Base-by-base conservation (phyloP, 2,797 vertebrate genomes). In the Tachyglossus aculeatus region DNA sequence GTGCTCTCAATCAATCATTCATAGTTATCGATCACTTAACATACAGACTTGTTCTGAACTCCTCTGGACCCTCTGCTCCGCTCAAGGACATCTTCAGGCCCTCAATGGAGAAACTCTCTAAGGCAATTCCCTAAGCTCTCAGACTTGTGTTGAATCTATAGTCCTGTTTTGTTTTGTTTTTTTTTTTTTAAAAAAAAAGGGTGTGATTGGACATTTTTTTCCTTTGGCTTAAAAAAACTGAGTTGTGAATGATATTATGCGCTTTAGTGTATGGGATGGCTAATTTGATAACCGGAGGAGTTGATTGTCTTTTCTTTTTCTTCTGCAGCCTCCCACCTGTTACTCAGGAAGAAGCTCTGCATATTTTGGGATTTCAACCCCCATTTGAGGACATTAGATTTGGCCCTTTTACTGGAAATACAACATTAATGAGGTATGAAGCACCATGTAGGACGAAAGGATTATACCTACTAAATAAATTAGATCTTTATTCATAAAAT, bases 381-480 rank as follows among this genome's bases (percentile, higher is more conserved):
- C 98, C 98, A 1, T 99, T 98, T 91, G 98, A 99, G 84, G 98
- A 99, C 62, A 99, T 99, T 88, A 96, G 97, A 71, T 99, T 99
- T 78, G 98, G 98, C 40, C 98, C 98, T 5, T 99, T 99, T 88
- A 99, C 98, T 10, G 98, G 98, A 81, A 99, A 99, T 50, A 97
- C 98, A 21, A 99, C 98, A 41, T 90, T 99, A 52, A 99, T 99
- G 97, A 93, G 98, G 97, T 94, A 87, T 18, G 80, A 36, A 66
- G 29, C 9, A 47, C 16, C 27, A 43, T 14, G 33, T 37, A 22
- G 32, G n/a, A 21, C 7, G 22, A 11, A 65, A 62, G 71, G 71
- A 31, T 51, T 25, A 55, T 3, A 36, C 27, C n/a, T 48, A 1
- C 2, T 67, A 13, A 43, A 29, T 25, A 4, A 75, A 21, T 10